Evolutionary conservation across 1,140 invertebrate genomes (phyloP).

Genomic region (Caerostris extrusa): DNA sequence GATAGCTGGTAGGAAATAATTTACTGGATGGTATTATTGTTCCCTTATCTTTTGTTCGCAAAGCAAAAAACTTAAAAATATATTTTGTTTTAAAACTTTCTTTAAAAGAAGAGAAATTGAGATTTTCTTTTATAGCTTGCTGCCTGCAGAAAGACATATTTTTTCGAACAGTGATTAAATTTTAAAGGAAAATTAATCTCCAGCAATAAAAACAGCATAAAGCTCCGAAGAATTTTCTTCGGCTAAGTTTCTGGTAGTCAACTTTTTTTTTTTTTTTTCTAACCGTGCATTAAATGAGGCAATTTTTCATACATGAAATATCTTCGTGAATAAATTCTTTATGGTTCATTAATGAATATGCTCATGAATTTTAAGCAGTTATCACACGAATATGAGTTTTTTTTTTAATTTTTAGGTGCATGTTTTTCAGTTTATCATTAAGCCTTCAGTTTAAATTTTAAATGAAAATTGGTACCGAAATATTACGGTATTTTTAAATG

Average conservation of each 20-base stretch:
- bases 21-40: background rate
- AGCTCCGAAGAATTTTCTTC: background rate
- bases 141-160: background rate
- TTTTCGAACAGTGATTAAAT: background rate
- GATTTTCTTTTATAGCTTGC: background rate
- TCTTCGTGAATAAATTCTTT: background rate
- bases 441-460: no score
- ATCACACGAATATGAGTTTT: background rate
- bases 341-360: background rate
- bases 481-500: no score
- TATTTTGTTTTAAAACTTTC: background rate
- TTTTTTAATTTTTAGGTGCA: no score
- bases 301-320: background rate
- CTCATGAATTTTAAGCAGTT: background rate
- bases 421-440: no score
- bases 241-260: background rate
- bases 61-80: background rate
- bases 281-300: background rate
- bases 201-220: background rate
- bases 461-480: no score
- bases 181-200: background rate
- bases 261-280: background rate
- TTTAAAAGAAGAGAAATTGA: background rate
- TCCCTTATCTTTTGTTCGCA: background rate
- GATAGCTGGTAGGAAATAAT: background rate